Percentiles rank a stretch among this genome's conserved stretches.
phyloP scores from a whole-genome alignment of 2,888 invertebrate genomes.

The Mellilla xanthometata region DNA sequence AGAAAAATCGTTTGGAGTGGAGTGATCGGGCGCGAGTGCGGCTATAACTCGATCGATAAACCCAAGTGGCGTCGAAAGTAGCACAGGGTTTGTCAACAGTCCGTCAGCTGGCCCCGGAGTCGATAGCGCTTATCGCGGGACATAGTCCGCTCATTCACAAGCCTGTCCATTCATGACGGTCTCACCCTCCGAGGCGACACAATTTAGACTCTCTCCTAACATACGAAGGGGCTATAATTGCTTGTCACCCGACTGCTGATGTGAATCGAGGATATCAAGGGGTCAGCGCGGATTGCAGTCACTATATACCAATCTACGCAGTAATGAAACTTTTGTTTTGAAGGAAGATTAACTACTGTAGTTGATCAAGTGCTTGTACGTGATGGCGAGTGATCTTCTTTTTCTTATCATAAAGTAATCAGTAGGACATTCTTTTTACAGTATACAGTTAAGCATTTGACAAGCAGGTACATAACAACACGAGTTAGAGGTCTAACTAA shows the following conservation, averaged over 20 bases:
- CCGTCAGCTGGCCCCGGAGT: constrained; percentile 76
- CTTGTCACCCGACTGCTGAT: constrained; percentile 42
- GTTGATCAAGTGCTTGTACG: too few relatives aligned
- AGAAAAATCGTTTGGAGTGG: constrained; percentile 5
- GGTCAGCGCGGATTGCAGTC: constrained; percentile 80
- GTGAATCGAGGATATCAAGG: constrained; percentile 79
- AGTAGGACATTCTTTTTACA: too few relatives aligned
- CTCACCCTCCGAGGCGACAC: constrained; percentile 37
- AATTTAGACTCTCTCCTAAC: constrained; percentile 56
- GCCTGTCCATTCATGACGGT: constrained; percentile 77
- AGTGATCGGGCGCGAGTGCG: constrained; percentile 36
- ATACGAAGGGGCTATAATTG: constrained; percentile 50
- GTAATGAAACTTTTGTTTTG: constrained; percentile 7
- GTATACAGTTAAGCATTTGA: too few relatives aligned
- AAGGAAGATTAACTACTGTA: too few relatives aligned
- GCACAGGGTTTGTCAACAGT: constrained; percentile 80
- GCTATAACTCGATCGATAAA: constrained; percentile 61
- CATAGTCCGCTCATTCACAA: constrained; percentile 82
- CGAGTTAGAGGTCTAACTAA: too few relatives aligned
- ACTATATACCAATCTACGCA: constrained; percentile 12
- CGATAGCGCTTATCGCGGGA: constrained; percentile 81
- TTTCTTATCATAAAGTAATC: too few relatives aligned
- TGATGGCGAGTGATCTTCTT: too few relatives aligned
- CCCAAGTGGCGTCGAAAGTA: constrained; percentile 69
- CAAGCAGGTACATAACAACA: too few relatives aligned